Evolutionary conservation across 2,888 invertebrate genomes (phyloP), one percentile per base, ranked within the genome.

Genomic region (Caradrina kadenii): DNA sequence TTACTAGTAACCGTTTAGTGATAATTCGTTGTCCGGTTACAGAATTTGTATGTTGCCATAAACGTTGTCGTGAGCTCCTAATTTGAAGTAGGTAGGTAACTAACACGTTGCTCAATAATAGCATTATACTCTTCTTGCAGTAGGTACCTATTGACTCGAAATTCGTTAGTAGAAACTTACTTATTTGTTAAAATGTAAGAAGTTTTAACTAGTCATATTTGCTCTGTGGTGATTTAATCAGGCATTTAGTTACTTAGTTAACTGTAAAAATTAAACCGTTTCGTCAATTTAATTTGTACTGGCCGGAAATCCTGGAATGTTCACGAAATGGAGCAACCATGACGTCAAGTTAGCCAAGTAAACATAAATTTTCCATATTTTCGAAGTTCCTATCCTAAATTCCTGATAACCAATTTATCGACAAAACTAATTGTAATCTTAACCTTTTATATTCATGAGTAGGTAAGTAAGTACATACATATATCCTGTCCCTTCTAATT

Each of bases 291-390:
- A 83, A 88, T 88, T 89, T 87, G 85, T 86, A 84, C 81, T 84
- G 83, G 81, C 88, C 88, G 90, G 89, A 89, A 89, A 88, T 87
- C 88, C 78, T 80, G 75, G 71, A 78, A 75, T 83, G 80, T 39
- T 85, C 69, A 82, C 73, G 70, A 86, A 88, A 83, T 86, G 81
- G 86, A 85, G 64, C 87, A 76, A 76, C 11, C 11, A 39, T 10
- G 64, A 74, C 60, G 63, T 73, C 69, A 64, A 66, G 65, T 72
- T 67, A 70, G 49, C 39, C 26, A 35, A 48, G 48, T 50, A 26
- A 11, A 80, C 21, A 55, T 63, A n/a, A n/a, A 2, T 39, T 55
- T 42, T 1, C 58, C 19, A n/a, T 13, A 10, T 72, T 61, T 59
- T 62, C 35, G 21, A 53, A 31, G 56, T 64, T 59, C 4, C 6